phyloP scores from a whole-genome alignment of 2,888 invertebrate genomes.

The Phlogophora meticulosa region DNA sequence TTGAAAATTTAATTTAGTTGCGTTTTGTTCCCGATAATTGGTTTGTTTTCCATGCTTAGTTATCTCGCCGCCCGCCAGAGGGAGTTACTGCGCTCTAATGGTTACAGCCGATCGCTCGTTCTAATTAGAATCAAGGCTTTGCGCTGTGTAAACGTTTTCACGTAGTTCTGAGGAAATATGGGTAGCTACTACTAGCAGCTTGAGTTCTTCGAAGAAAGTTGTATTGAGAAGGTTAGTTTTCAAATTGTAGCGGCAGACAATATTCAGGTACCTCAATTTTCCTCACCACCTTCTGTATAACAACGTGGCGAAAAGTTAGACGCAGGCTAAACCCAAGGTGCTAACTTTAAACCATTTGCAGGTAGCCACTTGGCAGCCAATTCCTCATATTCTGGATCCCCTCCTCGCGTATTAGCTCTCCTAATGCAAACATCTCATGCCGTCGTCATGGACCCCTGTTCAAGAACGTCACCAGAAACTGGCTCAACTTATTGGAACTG shows the following conservation, averaged over 20 bases:
- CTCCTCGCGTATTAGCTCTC: too few species aligned
- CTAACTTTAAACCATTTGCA: not conserved
- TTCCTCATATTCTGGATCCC: not conserved
- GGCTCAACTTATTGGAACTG: too few species aligned
- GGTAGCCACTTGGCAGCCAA: not conserved
- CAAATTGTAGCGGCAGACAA: too few species aligned
- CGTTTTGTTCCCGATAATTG: conserved; percentile 89
- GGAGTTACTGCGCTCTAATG: conserved; percentile 52
- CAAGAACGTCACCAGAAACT: too few species aligned
- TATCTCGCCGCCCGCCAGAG: conserved; percentile 67
- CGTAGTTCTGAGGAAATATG: conserved; percentile 3
- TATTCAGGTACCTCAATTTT: not conserved
- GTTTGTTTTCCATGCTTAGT: conserved; percentile 88
- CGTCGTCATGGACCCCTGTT: not conserved
- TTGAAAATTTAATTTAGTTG: conserved; percentile 90
- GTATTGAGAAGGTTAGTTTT: not conserved
- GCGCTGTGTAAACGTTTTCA: conserved; percentile 27
- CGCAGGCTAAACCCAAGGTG: too few species aligned
- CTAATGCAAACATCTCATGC: not conserved
- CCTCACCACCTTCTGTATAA: not conserved
- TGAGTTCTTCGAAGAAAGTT: not conserved
- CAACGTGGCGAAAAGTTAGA: not conserved
- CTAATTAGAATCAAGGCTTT: conserved; percentile 56
- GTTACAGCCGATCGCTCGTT: conserved; percentile 55
- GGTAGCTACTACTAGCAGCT: not conserved